Evolutionary conservation across 23 tunicate species (phyloP), one percentile per base, ranked within the genome.

Genomic region (Ciona savignyi): DNA sequence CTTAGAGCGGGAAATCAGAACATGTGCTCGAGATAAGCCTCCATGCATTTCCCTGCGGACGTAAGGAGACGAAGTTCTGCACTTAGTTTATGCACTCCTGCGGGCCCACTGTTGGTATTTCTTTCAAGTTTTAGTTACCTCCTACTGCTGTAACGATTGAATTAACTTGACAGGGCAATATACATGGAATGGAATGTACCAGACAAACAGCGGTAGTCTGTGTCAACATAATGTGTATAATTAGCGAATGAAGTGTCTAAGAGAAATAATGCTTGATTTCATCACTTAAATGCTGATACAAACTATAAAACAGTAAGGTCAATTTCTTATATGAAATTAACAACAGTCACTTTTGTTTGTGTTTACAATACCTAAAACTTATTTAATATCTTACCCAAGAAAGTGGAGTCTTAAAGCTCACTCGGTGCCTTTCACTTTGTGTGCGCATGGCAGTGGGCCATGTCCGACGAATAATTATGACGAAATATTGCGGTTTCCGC

Each of bases 401-500:
- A n/a, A n/a, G n/a, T n/a, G n/a, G n/a, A n/a, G n/a, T n/a, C n/a
- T n/a, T n/a, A n/a, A n/a, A n/a, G n/a, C n/a, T n/a, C n/a, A n/a
- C n/a, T n/a, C n/a, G n/a, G 20, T 20, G 19, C 61, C 28, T 63
- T 63, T 25, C 67, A 63, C 67, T 9, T 25, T 63, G 28, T n/a
- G 22, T 63, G 15, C 15, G 28, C 67, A 22, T 25, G 28, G 6
- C 4, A 63, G 28, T 63, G 67, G 67, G 24, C 67, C 67, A 63
- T 63, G 28, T 63, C 67, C 67, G 28, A 23, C 26, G n/a, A 63
- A 4, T 25, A 6, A 22, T 63, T 63, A 63, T 63, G 67, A 63
- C 67, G 67, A 63, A 63, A 63, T 25, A n/a, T n/a, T 63, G 67
- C 67, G 67, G 67, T 63, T 63, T 63, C 67, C 67, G 56, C 15